Evolutionary conservation across 2,888 invertebrate genomes (phyloP).

Genomic region (Unio delphinus): DNA sequence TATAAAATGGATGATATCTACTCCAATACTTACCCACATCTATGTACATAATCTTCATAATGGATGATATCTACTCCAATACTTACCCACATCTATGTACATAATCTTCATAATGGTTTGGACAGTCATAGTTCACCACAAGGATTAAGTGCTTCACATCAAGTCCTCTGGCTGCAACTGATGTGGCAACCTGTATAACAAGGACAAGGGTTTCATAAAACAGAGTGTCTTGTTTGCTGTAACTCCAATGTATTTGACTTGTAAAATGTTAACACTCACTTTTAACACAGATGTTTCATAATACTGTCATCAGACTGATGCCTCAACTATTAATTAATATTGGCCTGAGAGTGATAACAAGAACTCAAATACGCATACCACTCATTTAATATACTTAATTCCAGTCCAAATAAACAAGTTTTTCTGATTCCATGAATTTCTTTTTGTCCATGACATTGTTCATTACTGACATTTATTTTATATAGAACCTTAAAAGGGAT

Average conservation of each 20-base stretch:
- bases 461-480: too few relatives aligned
- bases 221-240: neutral
- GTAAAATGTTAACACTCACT: neutral
- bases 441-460: too few relatives aligned
- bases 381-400: too few relatives aligned
- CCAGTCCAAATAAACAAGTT: too few relatives aligned
- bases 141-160: constrained; percentile 98
- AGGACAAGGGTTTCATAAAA: too few relatives aligned
- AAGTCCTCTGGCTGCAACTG: constrained; percentile 97
- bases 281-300: too few relatives aligned
- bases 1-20: too few relatives aligned
- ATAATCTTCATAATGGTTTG: constrained; percentile 99
- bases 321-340: neutral
- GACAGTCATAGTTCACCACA: constrained; percentile 99
- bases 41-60: constrained; percentile 99
- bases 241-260: neutral
- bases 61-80: constrained; percentile 74
- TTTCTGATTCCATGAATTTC: too few relatives aligned
- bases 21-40: constrained; percentile 80
- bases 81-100: constrained; percentile 92
- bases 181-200: constrained; percentile 84
- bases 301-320: neutral
- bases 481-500: too few relatives aligned
- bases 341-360: too few relatives aligned
- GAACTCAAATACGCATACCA: too few relatives aligned